phyloP scores from a whole-genome alignment of 2,797 vertebrate genomes.

The Peromyscus eremicus region DNA sequence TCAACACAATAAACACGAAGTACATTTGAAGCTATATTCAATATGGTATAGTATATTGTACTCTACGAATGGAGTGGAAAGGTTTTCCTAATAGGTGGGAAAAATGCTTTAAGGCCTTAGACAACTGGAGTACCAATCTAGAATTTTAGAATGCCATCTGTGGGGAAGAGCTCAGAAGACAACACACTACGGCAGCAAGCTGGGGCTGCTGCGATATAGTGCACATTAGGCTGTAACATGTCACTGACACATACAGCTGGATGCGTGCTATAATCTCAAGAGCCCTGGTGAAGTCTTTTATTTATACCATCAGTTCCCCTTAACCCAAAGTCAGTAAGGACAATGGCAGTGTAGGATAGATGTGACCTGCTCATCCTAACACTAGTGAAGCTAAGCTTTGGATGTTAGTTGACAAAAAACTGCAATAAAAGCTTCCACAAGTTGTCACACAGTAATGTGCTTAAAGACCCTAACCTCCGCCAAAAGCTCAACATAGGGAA shows the following conservation, averaged over 20 bases:
- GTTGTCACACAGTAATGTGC: background rate
- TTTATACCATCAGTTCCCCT: background rate
- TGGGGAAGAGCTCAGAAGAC: background rate
- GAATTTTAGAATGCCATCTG: background rate
- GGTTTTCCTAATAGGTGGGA: background rate
- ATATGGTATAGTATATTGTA: background rate
- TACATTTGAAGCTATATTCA: background rate
- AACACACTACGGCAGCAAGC: background rate
- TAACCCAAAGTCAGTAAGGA: background rate
- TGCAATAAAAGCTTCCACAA: background rate
- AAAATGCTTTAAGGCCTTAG: background rate
- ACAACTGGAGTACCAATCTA: background rate
- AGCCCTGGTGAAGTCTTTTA: background rate
- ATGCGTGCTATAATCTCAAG: background rate
- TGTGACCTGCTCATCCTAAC: background rate
- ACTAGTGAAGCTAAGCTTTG: background rate
- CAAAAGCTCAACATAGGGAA: background rate
- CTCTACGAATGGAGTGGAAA: background rate
- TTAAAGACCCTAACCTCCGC: background rate
- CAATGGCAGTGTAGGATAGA: background rate
- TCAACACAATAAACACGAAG: conserved; percentile 8
- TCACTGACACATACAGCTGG: background rate
- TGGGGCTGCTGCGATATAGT: background rate
- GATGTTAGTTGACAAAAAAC: background rate
- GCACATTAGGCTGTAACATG: background rate